Percentiles rank a stretch among this genome's conserved stretches.
Conservation (phyloP, 2,797 vertebrate genomes). For the Lindbergichthys nudifrons region DNA sequence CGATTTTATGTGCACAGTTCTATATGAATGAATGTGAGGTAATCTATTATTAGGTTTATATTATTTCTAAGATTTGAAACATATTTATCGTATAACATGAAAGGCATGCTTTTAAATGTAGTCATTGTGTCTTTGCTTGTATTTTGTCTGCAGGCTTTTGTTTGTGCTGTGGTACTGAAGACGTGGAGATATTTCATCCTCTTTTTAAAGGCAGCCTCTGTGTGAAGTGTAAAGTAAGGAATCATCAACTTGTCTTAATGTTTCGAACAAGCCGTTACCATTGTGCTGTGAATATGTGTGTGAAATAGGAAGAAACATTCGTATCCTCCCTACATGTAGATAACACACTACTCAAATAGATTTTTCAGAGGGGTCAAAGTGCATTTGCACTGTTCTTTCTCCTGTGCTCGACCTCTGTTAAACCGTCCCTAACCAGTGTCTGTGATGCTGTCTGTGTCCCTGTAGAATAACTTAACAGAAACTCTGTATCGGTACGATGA, state of each 20-base stretch:
- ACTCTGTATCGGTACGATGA: slow-evolving; percentile 83
- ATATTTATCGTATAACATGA: too few species aligned
- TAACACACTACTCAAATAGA: too few species aligned
- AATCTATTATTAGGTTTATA: too few species aligned
- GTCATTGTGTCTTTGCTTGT: background rate
- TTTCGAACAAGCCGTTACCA: background rate
- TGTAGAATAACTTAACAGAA: slow-evolving; percentile 81
- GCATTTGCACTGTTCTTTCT: background rate
- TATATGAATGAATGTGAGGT: background rate
- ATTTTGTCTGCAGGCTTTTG: slow-evolving; percentile 75
- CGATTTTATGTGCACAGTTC: background rate
- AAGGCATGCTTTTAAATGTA: too few species aligned
- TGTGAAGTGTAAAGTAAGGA: slow-evolving; percentile 79
- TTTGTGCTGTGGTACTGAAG: slow-evolving; percentile 78
- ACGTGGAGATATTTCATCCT: slow-evolving; percentile 72
- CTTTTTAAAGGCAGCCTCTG: slow-evolving; percentile 86
- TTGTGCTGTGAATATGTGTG: too few species aligned
- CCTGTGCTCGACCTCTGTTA: background rate
- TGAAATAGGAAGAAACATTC: too few species aligned
- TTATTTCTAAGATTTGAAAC: too few species aligned
- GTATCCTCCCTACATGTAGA: too few species aligned
- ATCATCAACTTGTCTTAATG: background rate
- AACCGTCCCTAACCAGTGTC: background rate
- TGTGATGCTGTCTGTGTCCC: slow-evolving; percentile 9
- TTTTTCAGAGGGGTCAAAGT: too few species aligned